These are phyloP conservation scores for Podabrus alpinus DNA, from an alignment of 2,888 invertebrate genomes.

Conservation along the genomic window DNA sequence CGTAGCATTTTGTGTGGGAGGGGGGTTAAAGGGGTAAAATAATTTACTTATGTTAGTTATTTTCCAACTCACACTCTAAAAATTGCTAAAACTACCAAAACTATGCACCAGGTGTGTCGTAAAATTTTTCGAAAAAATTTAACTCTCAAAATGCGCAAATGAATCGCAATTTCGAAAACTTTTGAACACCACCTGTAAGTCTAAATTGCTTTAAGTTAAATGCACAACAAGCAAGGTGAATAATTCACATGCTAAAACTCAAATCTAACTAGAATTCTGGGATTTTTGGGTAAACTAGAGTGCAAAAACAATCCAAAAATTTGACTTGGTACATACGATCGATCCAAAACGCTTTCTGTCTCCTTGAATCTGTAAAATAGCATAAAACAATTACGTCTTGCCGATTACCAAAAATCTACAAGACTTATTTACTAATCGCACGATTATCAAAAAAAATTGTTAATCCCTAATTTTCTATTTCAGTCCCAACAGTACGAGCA, in stretches of 20 bases:
- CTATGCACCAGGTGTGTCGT: not conserved
- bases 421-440: not conserved
- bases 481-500: not conserved
- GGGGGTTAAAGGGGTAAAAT: not conserved
- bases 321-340: conserved; percentile 76
- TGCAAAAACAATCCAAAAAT: conserved; percentile 54
- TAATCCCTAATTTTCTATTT: not conserved
- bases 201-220: not conserved
- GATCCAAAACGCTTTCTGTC: conserved; percentile 79
- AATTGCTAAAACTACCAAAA: not conserved
- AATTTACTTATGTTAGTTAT: not conserved
- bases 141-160: not conserved
- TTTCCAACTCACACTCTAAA: not conserved
- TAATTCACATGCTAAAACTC: conserved; percentile 26
- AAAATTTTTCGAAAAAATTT: not conserved
- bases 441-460: not conserved
- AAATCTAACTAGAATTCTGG: conserved; percentile 42
- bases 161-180: not conserved
- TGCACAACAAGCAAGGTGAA: conserved; percentile 32
- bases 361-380: conserved; percentile 82
- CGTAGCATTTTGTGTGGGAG: not conserved
- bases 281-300: conserved; percentile 41
- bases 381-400: conserved; percentile 23
- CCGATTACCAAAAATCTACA: not conserved
- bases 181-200: not conserved